Conservation (phyloP, 2,888 invertebrate genomes). For the Leistus spinibarbis region DNA sequence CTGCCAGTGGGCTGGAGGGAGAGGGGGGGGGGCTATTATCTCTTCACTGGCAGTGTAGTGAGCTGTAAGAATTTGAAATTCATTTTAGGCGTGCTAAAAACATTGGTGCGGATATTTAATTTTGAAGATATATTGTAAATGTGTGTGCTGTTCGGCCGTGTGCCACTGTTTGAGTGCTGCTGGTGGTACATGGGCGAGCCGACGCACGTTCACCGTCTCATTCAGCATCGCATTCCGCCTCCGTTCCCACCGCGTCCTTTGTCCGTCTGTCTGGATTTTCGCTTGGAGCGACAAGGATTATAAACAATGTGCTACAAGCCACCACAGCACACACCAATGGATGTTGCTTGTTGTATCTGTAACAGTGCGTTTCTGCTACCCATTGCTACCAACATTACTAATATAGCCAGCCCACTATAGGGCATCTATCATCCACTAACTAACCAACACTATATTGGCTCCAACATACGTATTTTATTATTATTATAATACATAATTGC, state of each 20-base stretch:
- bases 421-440: slow-evolving; percentile 34
- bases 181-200: not conserved
- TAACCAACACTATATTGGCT: not conserved
- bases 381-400: slow-evolving; percentile 20
- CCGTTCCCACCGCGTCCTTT: not conserved
- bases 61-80: too few species aligned
- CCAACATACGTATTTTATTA: not conserved
- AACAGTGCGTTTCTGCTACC: slow-evolving; percentile 24
- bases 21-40: too few species aligned
- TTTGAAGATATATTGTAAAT: too few species aligned
- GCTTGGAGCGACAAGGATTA: slow-evolving; percentile 37
- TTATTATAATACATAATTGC: not conserved
- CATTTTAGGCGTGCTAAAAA: too few species aligned
- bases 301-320: slow-evolving; percentile 40
- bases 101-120: too few species aligned
- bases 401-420: slow-evolving; percentile 1
- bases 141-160: too few species aligned
- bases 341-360: slow-evolving; percentile 13
- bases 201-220: not conserved
- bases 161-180: not conserved
- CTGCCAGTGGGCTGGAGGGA: too few species aligned
- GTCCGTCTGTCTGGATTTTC: slow-evolving; percentile 10
- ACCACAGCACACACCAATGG: slow-evolving; percentile 14
- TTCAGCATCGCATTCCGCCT: not conserved
- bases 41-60: too few species aligned